phyloP scores from a whole-genome alignment of 1,140 invertebrate genomes.

The Procambarus clarkii region DNA sequence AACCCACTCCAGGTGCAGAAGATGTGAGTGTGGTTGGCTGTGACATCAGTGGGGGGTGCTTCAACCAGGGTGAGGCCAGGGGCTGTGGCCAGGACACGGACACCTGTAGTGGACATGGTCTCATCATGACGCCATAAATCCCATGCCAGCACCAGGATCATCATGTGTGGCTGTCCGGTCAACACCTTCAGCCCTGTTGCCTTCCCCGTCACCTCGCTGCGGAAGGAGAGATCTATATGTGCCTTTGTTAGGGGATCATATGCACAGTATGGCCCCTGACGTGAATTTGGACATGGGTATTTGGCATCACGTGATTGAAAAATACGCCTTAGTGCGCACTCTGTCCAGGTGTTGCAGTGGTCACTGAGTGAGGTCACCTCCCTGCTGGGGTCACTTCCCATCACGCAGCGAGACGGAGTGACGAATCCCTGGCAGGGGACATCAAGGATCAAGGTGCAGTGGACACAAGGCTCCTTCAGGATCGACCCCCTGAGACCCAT shows the following conservation, averaged over 20 bases:
- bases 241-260: neutral
- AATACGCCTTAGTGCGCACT: neutral
- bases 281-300: neutral
- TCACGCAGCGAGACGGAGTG: neutral
- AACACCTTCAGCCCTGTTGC: neutral
- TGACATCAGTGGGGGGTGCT: neutral
- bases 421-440: neutral
- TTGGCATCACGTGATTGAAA: neutral
- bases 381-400: neutral
- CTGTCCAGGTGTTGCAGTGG: neutral
- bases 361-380: neutral
- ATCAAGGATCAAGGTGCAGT: neutral
- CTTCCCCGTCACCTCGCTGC: neutral
- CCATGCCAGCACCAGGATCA: neutral
- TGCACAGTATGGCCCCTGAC: neutral
- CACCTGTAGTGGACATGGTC: neutral
- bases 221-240: neutral
- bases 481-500: neutral
- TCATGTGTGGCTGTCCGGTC: neutral
- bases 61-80: neutral
- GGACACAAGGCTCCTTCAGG: neutral
- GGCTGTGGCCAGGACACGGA: neutral
- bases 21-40: neutral
- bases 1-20: neutral
- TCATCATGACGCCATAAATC: neutral